Evolutionary conservation across 2,113 vertebrate species (phyloP).

Genomic region (Tachysurus fulvidraco): DNA sequence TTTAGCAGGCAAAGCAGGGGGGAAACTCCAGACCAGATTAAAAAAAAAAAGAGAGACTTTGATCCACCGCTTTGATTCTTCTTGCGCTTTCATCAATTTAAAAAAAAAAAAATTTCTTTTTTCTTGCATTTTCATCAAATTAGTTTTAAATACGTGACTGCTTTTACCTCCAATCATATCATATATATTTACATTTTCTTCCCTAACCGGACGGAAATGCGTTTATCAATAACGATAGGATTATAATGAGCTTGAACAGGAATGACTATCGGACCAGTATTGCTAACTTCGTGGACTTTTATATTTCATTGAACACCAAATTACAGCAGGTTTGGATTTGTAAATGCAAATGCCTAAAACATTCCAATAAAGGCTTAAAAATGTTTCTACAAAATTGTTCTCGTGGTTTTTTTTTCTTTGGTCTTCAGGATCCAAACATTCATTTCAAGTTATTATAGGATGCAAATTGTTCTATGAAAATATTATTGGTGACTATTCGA

Average conservation of each 20-base stretch:
- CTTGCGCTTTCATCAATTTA: slow-evolving; percentile 50
- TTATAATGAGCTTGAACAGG: slow-evolving; percentile 69
- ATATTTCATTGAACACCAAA: slow-evolving; percentile 80
- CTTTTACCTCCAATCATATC: slow-evolving; percentile 55
- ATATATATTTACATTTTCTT: slow-evolving; percentile 66
- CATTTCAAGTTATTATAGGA: slow-evolving; percentile 3
- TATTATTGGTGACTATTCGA: not conserved
- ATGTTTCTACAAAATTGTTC: slow-evolving; percentile 82
- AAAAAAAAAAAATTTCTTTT: slow-evolving; percentile 23
- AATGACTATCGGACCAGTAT: slow-evolving; percentile 86
- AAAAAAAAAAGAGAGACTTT: slow-evolving; percentile 51
- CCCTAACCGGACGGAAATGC: slow-evolving; percentile 68
- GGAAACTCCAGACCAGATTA: not conserved
- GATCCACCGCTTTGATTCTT: slow-evolving; percentile 59
- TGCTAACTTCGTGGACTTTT: slow-evolving; percentile 80
- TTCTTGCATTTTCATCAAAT: slow-evolving; percentile 34
- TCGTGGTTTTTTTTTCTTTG: not conserved
- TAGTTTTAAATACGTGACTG: slow-evolving; percentile 48
- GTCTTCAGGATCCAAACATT: not conserved
- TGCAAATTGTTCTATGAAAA: not conserved
- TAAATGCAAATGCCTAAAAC: slow-evolving; percentile 88
- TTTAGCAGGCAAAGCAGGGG: slow-evolving; percentile 4
- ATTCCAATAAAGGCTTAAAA: slow-evolving; percentile 94
- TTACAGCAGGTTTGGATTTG: slow-evolving; percentile 83
- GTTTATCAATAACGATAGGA: slow-evolving; percentile 64